A percentile compares a stretch with the other conserved stretches of the same genome.
Conservation (phyloP, 2,797 vertebrate species). For the Paedocypris micromegethes region DNA sequence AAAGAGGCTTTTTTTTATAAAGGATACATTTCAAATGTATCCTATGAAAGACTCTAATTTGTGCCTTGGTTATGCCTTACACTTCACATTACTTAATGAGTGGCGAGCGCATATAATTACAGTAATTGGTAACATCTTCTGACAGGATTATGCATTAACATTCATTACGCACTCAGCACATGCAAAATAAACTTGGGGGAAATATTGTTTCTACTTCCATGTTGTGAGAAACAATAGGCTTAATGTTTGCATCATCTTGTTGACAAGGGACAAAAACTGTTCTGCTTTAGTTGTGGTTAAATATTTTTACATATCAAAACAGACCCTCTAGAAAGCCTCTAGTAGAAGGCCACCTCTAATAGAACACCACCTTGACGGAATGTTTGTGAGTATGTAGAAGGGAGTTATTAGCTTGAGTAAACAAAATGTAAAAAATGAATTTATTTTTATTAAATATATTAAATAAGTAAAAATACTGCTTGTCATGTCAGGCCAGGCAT, state of each 20-base stretch:
- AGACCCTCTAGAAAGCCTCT: too few species aligned
- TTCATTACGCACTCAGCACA: constrained; percentile 58
- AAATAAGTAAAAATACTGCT: too few species aligned
- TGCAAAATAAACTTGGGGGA: constrained; percentile 49
- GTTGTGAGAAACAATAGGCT: constrained; percentile 2
- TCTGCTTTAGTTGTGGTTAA: too few species aligned
- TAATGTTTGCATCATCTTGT: background rate
- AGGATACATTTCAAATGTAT: constrained; percentile 43
- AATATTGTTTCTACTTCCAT: constrained; percentile 32
- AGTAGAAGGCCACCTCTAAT: too few species aligned
- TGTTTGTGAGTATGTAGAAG: constrained; percentile 54
- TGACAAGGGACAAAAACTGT: too few species aligned
- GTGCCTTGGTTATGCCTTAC: constrained; percentile 46
- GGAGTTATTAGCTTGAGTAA: constrained; percentile 58
- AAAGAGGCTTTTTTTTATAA: constrained; percentile 25
- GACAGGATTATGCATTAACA: constrained; percentile 55
- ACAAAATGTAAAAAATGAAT: constrained; percentile 36
- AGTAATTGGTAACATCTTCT: constrained; percentile 57
- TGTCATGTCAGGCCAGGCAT: too few species aligned
- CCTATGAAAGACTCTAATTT: constrained; percentile 39
- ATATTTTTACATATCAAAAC: too few species aligned
- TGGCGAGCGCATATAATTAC: constrained; percentile 51
- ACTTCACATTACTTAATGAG: constrained; percentile 56
- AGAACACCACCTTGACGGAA: constrained; percentile 18
- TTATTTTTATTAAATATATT: too few species aligned